Evolutionary conservation across 2,113 vertebrate genomes (phyloP).

Genomic region (Capreolus pygargus): DNA sequence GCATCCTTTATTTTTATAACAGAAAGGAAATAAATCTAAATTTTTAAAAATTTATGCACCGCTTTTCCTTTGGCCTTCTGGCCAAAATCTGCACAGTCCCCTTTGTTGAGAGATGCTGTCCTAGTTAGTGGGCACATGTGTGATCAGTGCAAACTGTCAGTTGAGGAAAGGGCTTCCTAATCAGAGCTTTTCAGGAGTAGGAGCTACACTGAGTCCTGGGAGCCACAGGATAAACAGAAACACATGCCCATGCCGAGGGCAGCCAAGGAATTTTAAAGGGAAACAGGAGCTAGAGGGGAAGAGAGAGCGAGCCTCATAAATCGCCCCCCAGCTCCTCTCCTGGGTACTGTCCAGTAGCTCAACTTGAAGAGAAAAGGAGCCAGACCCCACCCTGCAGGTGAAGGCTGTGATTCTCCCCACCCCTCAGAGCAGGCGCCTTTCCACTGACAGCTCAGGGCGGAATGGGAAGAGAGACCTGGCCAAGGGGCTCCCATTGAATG

Average conservation of each 20-base stretch:
- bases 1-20: not conserved
- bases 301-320: not conserved
- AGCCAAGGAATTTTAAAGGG: conserved; percentile 37
- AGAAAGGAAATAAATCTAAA: not conserved
- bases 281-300: not conserved
- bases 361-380: not conserved
- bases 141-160: conserved; percentile 56
- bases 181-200: conserved; percentile 24
- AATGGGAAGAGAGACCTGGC: not conserved
- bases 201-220: conserved; percentile 58
- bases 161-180: conserved; percentile 18
- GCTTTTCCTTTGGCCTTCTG: not conserved
- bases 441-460: not conserved
- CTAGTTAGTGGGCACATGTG: not conserved
- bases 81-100: not conserved
- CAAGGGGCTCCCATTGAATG: not conserved
- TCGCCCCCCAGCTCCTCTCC: not conserved
- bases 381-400: not conserved
- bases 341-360: not conserved
- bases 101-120: not conserved
- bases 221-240: conserved; percentile 64
- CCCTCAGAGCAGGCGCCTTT: not conserved
- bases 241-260: conserved; percentile 42
- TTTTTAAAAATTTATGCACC: not conserved
- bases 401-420: not conserved